Percentiles rank a stretch among this genome's conserved stretches.
phyloP scores from a whole-genome alignment of 2,797 vertebrate species.

The Anabacerthia variegaticeps region DNA sequence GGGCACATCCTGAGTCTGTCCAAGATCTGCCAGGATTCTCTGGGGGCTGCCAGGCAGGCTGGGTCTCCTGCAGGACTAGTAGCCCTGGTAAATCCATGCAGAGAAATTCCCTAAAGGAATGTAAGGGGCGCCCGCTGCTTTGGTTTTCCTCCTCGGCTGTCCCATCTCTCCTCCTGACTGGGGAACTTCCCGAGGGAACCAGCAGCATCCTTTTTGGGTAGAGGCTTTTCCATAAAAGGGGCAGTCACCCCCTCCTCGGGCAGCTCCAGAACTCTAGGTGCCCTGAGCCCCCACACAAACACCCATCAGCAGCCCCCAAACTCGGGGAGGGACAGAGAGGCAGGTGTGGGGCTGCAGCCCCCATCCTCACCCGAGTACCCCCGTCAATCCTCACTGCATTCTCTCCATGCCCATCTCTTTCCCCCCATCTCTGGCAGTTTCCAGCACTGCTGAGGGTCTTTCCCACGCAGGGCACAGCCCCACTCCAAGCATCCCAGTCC shows the following conservation, averaged over 20 bases:
- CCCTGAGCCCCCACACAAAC: not conserved
- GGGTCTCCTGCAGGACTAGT: not conserved
- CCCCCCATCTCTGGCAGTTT: not conserved
- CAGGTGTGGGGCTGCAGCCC: not conserved
- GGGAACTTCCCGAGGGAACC: not conserved
- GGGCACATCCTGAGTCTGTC: not conserved
- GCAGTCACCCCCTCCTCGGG: not conserved
- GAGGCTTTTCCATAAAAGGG: not conserved
- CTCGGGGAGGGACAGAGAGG: fast-evolving
- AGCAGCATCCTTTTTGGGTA: not conserved
- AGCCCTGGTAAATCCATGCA: not conserved
- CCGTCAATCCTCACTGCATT: not conserved
- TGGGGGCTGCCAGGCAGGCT: not conserved
- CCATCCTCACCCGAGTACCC: not conserved
- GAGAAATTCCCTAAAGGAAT: not conserved
- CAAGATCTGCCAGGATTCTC: not conserved
- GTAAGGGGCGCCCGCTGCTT: not conserved
- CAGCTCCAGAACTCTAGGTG: not conserved
- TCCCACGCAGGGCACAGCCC: not conserved
- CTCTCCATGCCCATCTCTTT: not conserved
- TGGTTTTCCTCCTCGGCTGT: not conserved
- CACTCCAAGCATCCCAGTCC: not conserved
- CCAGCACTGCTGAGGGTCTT: not conserved
- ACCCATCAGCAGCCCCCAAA: not conserved
- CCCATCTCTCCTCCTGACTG: not conserved